A percentile compares a stretch with the other conserved stretches of the same genome.
These are phyloP conservation scores for Xiphias gladius DNA, from an alignment of 2,113 vertebrate species.

Conservation along the genomic window DNA sequence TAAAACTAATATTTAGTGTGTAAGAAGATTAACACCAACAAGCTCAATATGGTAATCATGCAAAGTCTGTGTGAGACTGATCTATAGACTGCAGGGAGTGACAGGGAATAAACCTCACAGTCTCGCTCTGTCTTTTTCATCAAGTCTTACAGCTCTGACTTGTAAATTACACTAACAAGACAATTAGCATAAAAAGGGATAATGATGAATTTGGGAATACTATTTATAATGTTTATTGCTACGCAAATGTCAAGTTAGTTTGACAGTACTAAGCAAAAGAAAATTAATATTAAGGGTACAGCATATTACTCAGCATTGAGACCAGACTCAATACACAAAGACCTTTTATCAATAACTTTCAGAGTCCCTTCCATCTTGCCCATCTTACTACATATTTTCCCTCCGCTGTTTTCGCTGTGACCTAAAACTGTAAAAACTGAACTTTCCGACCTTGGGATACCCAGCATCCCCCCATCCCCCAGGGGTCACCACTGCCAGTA, in stretches of 20 bases:
- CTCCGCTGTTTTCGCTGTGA: neutral
- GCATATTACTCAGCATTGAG: neutral
- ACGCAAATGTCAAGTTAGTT: conserved; percentile 5
- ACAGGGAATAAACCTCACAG: neutral
- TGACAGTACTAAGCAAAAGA: neutral
- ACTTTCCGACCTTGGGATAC: conserved; percentile 11
- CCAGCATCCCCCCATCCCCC: neutral
- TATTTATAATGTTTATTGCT: neutral
- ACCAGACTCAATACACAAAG: neutral
- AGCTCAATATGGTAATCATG: neutral
- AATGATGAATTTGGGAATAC: conserved; percentile 14
- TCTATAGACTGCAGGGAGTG: neutral
- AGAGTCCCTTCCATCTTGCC: neutral
- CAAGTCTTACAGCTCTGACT: neutral
- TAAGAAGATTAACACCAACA: too few species aligned
- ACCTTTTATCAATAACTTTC: neutral
- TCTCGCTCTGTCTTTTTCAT: neutral
- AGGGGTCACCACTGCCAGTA: neutral
- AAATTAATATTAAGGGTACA: neutral
- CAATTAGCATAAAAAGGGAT: conserved; percentile 16
- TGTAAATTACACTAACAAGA: neutral
- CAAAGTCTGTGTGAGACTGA: neutral
- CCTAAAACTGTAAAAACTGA: neutral
- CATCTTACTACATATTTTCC: neutral
- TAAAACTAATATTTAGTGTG: neutral